These are phyloP conservation scores for Sula dactylatra DNA, from an alignment of 2,113 vertebrate species.

Conservation along the genomic window DNA sequence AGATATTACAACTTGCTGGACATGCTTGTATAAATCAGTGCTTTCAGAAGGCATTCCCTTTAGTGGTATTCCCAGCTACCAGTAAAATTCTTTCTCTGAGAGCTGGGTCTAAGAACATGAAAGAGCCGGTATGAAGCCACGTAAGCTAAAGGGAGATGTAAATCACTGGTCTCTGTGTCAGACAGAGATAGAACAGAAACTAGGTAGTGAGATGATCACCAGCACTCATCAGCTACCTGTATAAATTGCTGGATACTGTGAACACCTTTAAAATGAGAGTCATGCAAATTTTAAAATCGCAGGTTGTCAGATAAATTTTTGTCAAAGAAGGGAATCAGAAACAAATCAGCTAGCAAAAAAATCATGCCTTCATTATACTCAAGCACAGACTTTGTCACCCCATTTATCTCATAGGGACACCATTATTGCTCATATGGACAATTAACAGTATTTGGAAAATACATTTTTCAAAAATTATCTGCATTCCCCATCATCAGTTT, in stretches of 20 bases:
- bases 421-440: not conserved
- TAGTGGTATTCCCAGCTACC: not conserved
- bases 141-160: not conserved
- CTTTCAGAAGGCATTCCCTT: not conserved
- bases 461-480: not conserved
- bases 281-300: not conserved
- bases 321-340: not conserved
- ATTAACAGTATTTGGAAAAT: slow-evolving; percentile 16
- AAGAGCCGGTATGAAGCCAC: not conserved
- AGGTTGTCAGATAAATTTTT: not conserved
- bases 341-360: not conserved
- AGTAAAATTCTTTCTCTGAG: not conserved
- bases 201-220: not conserved
- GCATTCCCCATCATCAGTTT: not conserved
- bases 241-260: not conserved
- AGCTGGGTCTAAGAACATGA: not conserved
- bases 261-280: not conserved
- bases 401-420: not conserved
- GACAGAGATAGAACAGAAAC: not conserved
- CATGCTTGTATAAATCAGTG: not conserved
- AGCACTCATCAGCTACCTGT: not conserved
- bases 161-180: not conserved
- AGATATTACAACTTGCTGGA: not conserved
- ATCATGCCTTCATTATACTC: not conserved
- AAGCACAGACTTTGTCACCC: not conserved